These are phyloP conservation scores for Mythimna ferrago DNA, from an alignment of 2,888 invertebrate species.

Conservation along the genomic window DNA sequence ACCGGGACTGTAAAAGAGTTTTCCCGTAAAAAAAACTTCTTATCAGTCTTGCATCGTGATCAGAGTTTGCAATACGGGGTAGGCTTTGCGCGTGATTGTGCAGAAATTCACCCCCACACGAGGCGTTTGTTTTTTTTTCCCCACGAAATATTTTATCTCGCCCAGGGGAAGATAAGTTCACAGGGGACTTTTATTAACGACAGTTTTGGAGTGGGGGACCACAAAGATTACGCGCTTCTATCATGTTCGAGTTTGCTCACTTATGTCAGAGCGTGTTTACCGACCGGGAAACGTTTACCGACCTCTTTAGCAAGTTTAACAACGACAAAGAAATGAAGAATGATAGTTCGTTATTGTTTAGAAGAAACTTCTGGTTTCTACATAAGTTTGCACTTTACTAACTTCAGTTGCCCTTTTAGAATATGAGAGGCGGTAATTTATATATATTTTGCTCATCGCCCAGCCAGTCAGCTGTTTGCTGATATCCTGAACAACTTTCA, in stretches of 20 bases:
- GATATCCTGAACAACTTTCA: too few relatives aligned
- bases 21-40: conserved; percentile 28
- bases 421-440: conserved; percentile 22
- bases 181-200: conserved; percentile 85
- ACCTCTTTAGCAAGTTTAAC: conserved; percentile 51
- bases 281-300: conserved; percentile 50
- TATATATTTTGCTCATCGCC: not conserved
- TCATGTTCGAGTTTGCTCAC: conserved; percentile 77
- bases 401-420: conserved; percentile 20
- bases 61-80: conserved; percentile 33
- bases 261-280: conserved; percentile 75
- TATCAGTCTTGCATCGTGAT: conserved; percentile 54
- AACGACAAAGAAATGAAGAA: conserved; percentile 57
- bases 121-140: conserved; percentile 76
- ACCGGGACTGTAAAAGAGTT: conserved; percentile 20
- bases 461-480: too few relatives aligned
- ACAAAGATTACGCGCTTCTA: conserved; percentile 80
- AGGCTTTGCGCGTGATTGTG: conserved; percentile 68
- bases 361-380: conserved; percentile 34
- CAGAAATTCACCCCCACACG: conserved; percentile 66
- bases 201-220: conserved; percentile 78
- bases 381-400: conserved; percentile 50
- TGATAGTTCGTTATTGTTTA: conserved; percentile 49
- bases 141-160: conserved; percentile 80
- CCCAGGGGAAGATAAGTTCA: conserved; percentile 81